Conservation (phyloP, 2,113 vertebrate species). For the Narcine bancroftii region DNA sequence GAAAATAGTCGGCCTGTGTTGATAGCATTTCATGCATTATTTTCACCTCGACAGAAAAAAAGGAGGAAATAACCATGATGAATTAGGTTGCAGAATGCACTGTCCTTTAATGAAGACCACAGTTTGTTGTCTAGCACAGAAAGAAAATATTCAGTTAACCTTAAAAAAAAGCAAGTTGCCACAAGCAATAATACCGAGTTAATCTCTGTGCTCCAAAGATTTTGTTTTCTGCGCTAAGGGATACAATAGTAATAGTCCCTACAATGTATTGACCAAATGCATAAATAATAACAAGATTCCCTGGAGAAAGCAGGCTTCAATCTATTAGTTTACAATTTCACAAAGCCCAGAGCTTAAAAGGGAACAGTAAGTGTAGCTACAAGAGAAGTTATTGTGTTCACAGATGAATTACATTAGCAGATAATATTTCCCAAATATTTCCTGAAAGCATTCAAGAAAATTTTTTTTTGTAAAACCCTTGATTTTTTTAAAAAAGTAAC, state of each 20-base stretch:
- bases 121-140: not conserved
- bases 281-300: slow-evolving; percentile 17
- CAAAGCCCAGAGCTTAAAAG: not conserved
- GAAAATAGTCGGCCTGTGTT: not conserved
- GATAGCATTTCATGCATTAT: not conserved
- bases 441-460: not conserved
- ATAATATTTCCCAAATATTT: not conserved
- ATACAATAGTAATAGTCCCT: not conserved
- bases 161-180: slow-evolving; percentile 8
- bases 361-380: not conserved
- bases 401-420: not conserved
- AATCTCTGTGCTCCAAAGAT: not conserved
- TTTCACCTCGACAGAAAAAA: not conserved
- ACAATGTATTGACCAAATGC: not conserved
- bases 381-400: not conserved
- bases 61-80: not conserved
- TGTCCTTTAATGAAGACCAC: not conserved
- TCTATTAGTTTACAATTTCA: not conserved
- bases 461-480: not conserved
- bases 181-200: slow-evolving; percentile 11
- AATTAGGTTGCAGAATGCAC: not conserved
- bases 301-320: not conserved
- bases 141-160: slow-evolving; percentile 1
- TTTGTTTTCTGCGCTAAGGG: not conserved
- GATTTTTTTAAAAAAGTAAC: too few relatives aligned